Base-by-base conservation (phyloP, 2,797 vertebrate species). In the Ctenopoma multispine region DNA sequence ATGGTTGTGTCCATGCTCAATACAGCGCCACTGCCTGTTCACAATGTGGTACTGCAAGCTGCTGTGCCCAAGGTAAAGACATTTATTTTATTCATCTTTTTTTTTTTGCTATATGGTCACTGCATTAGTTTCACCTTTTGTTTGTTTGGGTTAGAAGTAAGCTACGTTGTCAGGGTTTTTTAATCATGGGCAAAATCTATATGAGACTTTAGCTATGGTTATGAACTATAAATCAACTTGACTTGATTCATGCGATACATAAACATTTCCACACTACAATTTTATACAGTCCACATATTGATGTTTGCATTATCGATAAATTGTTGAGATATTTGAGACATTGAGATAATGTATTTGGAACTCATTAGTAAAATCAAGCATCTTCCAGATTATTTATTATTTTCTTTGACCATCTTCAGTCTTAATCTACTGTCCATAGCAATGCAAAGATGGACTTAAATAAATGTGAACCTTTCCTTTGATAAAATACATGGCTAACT, bases 1-100 rank as follows among this genome's bases (percentile, higher is more conserved):
- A 96, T 98, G 67, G 96, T 99, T n/a, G 95, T 98, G n/a, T 98
- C 97, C 2, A 96, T 96, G 96, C 92, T 98, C 31, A 99, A 97
- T 38, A 98, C 97, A 0, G 97, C 97, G 0, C 96, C 97, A 0
- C 87, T 97, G 23, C 94, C 96, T 0, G 87, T 99, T 68, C 93
- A 85, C 68, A 95, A 93, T 84, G 94, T 98, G 1, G 75, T 96
- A 62, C 93, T 99, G 71, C 97, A 99, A 87, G 97, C 96, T 0
- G 97, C 97, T 0, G 97, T 98, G 36, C 97, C 97, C 2, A 99
- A 99, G 96, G 97, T 99, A 74, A n/a, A 50, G 14, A 57, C 9
- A 24, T 21, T 12, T 7, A 4, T 11, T 43, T 20, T 15, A 0
- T 38, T 38, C 11, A 38, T 38, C 3, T 12, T 38, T 20, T 57